Percentiles rank a stretch among this genome's conserved stretches.
Conservation (phyloP, 1,140 invertebrate species). For the Ruditapes philippinarum region DNA sequence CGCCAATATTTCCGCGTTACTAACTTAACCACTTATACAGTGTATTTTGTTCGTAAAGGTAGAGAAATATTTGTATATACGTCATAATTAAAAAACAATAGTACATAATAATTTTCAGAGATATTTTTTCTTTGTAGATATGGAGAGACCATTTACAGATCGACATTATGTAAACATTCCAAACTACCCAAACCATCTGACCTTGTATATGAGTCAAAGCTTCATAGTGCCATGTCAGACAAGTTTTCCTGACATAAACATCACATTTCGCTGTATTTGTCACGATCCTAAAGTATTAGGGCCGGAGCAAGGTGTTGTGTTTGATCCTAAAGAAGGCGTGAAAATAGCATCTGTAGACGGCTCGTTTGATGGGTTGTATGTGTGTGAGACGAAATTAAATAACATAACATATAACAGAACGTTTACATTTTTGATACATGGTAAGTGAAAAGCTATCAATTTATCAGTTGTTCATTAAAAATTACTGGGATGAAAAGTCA, state of each 20-base stretch:
- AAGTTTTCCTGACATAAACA: neutral
- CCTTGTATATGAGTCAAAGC: neutral
- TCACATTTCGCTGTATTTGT: neutral
- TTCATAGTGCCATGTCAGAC: conserved; percentile 19
- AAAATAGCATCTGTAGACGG: neutral
- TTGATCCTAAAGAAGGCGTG: conserved; percentile 38
- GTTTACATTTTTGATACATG: conserved; percentile 16
- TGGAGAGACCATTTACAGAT: conserved; percentile 24
- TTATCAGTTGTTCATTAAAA: too few relatives aligned
- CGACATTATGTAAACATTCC: neutral
- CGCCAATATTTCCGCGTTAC: too few relatives aligned
- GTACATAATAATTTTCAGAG: too few relatives aligned
- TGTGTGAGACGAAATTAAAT: conserved; percentile 18
- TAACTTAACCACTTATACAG: too few relatives aligned
- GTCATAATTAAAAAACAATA: too few relatives aligned
- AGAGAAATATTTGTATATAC: too few relatives aligned
- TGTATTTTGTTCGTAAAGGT: too few relatives aligned
- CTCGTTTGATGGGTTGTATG: conserved; percentile 38
- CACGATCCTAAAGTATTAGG: neutral
- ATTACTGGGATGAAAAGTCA: too few relatives aligned
- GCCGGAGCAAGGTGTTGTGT: neutral
- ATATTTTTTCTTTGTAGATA: conserved; percentile 33
- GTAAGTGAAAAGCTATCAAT: too few relatives aligned
- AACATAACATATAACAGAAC: neutral
- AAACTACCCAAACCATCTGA: conserved; percentile 33